Base-by-base conservation (phyloP, 2,113 vertebrate species). In the Uria aalge region DNA sequence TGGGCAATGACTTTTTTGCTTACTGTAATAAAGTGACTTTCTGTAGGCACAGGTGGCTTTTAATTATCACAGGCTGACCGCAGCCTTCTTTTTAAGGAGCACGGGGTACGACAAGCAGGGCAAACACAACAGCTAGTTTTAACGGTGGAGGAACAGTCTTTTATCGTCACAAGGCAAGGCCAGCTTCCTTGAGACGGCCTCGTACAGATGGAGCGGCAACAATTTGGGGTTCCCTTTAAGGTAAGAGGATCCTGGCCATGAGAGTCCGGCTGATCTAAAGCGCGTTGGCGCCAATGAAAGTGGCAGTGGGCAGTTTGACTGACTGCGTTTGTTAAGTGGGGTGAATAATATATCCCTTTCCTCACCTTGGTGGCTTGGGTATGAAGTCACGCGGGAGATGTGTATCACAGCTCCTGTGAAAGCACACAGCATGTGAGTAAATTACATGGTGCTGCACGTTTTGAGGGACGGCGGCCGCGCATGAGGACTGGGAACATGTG, bases 251-350 rank as follows among this genome's bases (percentile, higher is more conserved):
- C 57, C 15, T 23, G 24, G 30, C 53, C 16, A 6, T 1, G 5
- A 7, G 71, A 50, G 30, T 32, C 26, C 16, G 4, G 4, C 66
- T 66, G 53, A 53, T 24, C 56, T 36, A 6, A 41, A 55, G 53
- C 0, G 0, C 18, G 27, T 7, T 43, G 55, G 55, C 1, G 5
- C 34, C 32, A 9, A 72, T 8, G 68, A 59, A 60, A 87, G 22
- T 36, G 48, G 62, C 66, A 45, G 63, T 5, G 45, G 45, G 40
- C 15, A 26, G 26, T 18, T 29, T 68, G 78, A 50, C 56, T 62
- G 60, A 50, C 29, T 23, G 71, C 26, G 38, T 64, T 67, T 40
- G 23, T 29, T 34, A 40, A 59, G n/a, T 8, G 52, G 59, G 45
- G 17, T 84, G 66, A 66, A 45, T 67, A 67, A 48, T 13, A 32